Base-by-base conservation (phyloP, 2,113 vertebrate species). In the Corvus moneduloides region DNA sequence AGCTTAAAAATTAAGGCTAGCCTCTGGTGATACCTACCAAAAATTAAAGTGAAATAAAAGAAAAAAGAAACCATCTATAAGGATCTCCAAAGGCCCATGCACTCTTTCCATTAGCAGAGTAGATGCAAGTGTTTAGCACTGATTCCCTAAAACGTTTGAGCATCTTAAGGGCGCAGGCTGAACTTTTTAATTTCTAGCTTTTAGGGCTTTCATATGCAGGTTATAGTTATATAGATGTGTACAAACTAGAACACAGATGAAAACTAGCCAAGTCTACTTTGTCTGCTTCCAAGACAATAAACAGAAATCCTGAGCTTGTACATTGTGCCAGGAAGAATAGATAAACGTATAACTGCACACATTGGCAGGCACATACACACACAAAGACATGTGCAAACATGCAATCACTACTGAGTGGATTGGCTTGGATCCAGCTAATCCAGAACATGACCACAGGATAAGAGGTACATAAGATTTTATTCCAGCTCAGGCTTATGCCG, bases 301-400 rank as follows among this genome's bases (percentile, higher is more conserved):
- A 68, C 22, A 63, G 5, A 19, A 71, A 3, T 43, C 18, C 15
- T 35, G 55, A 49, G 9, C 17, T 72, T 52, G 17, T 37, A 7
- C 13, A 23, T 16, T 33, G 19, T 27, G 68, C 75, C 59, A 83
- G 54, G 28, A 43, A 54, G 49, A 72, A 24, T 1, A 49, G 32
- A 27, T 43, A 33, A 4, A 1, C 28, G 10, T n/a, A 16, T 9
- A 18, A 52, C 21, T 0, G 4, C 39, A 76, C 18, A n/a, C 28
- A 24, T 9, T n/a, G n/a, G 27, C 37, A 41, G 0, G 1, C 3
- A 27, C 21, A 41, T 10, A 19, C 11, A 19, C n/a, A 12, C 39
- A 44, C 11, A 37, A 13, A 63, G 18, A 19, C 9, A 9, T 8
- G 32, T 7, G 21, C 24, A 54, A 82, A n/a, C 23, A 32, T 1